Conservation (phyloP, 1,140 invertebrate species). For the Drosophila ambigua region DNA sequence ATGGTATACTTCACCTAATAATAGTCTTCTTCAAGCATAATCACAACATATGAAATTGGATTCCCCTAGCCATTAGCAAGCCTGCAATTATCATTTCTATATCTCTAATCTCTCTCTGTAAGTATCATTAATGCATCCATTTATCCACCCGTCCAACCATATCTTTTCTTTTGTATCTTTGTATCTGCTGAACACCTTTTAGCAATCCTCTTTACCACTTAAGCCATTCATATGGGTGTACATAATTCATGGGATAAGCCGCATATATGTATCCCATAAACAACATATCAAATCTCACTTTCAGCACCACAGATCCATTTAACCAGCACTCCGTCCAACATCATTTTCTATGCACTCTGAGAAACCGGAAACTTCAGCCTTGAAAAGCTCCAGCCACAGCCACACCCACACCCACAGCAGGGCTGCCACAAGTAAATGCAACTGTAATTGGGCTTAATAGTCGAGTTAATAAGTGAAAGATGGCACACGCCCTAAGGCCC, state of each 20-base stretch:
- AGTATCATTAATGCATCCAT: no score
- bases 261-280: neutral
- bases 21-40: no score
- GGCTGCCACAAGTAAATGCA: slow-evolving; percentile 39
- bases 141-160: no score
- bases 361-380: slow-evolving; percentile 43
- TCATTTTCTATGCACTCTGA: slow-evolving; percentile 1
- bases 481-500: slow-evolving; percentile 50
- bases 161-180: no score
- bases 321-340: slow-evolving; percentile 6
- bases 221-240: neutral
- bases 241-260: slow-evolving; percentile 6
- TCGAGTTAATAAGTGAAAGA: slow-evolving; percentile 51
- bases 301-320: slow-evolving; percentile 25
- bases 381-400: slow-evolving; percentile 24
- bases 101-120: no score
- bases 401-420: neutral
- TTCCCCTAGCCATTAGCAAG: no score
- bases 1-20: no score
- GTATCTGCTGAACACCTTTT: neutral
- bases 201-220: no score
- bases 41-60: no score
- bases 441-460: slow-evolving; percentile 50
- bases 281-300: slow-evolving; percentile 20
- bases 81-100: no score